phyloP scores from a whole-genome alignment of 1,140 invertebrate genomes.

The Vollenhovia emeryi region DNA sequence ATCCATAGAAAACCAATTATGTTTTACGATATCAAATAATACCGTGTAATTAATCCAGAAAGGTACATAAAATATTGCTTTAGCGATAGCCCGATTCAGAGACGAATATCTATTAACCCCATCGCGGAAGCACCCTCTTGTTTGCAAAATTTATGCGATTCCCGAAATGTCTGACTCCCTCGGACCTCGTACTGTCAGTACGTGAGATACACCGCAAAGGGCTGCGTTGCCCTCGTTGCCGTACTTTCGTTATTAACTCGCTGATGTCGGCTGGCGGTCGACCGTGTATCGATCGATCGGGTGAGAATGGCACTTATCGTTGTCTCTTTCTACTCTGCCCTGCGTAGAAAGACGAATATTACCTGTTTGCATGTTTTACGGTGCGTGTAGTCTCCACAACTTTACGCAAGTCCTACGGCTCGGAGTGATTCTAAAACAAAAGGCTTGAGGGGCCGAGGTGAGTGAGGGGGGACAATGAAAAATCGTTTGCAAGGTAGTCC shows the following conservation, averaged over 20 bases:
- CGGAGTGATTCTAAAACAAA: background rate
- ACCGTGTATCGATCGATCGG: constrained; percentile 66
- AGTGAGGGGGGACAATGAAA: background rate
- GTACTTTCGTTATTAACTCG: constrained; percentile 55
- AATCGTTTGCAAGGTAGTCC: constrained; percentile 10
- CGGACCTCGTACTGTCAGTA: constrained; percentile 43
- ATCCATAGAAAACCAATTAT: background rate
- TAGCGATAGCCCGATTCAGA: constrained; percentile 38
- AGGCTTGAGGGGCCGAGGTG: background rate
- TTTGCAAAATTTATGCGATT: constrained; percentile 58
- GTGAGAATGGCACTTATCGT: constrained; percentile 67
- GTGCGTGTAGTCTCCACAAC: constrained; percentile 6
- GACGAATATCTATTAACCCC: constrained; percentile 54
- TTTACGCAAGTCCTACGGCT: constrained; percentile 37
- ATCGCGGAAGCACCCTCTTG: constrained; percentile 6
- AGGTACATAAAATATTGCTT: constrained; percentile 31
- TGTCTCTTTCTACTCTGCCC: constrained; percentile 13
- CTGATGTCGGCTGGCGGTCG: constrained; percentile 21
- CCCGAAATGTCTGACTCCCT: constrained; percentile 47
- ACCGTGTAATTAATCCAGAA: background rate
- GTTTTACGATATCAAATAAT: background rate
- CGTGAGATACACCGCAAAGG: constrained; percentile 52
- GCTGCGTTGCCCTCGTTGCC: background rate
- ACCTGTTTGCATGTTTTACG: constrained; percentile 47
- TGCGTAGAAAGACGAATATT: constrained; percentile 48